Conservation (phyloP, 2,113 vertebrate genomes). For the Gnathonemus echidnorhynchus region DNA sequence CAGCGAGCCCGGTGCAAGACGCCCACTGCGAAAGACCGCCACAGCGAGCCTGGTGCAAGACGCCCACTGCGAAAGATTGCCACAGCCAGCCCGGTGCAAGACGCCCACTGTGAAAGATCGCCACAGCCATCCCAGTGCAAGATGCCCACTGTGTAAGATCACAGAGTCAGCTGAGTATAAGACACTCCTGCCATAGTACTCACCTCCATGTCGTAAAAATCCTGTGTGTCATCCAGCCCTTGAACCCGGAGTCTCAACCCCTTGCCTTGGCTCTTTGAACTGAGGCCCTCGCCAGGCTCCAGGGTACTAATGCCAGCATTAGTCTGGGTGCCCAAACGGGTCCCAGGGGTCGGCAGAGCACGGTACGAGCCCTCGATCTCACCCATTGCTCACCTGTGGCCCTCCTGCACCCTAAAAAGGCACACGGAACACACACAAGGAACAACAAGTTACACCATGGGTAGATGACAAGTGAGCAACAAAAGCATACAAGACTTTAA, state of each 20-base stretch:
- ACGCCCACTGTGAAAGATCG: not conserved
- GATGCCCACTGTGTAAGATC: not conserved
- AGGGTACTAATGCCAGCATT: constrained; percentile 75
- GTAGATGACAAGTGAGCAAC: not conserved
- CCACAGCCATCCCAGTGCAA: not conserved
- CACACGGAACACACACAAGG: constrained; percentile 10
- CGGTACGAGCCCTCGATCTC: constrained; percentile 88
- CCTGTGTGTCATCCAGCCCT: constrained; percentile 76
- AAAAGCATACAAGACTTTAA: not conserved
- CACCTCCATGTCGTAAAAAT: constrained; percentile 77
- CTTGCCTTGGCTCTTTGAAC: constrained; percentile 41
- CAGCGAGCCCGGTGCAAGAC: too few species aligned
- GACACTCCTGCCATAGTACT: constrained; percentile 33
- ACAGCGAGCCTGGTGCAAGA: not conserved
- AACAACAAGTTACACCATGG: not conserved
- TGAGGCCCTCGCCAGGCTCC: constrained; percentile 73
- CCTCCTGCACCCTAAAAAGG: constrained; percentile 20
- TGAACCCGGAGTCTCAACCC: constrained; percentile 66
- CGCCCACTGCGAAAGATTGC: not conserved
- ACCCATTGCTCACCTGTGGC: constrained; percentile 69
- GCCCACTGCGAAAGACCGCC: not conserved
- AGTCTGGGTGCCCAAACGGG: constrained; percentile 72
- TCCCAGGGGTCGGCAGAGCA: constrained; percentile 75
- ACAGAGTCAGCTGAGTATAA: not conserved
- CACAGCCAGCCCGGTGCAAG: not conserved